Conservation (phyloP, 2,113 vertebrate species). For the Lepisosteus osseus region DNA sequence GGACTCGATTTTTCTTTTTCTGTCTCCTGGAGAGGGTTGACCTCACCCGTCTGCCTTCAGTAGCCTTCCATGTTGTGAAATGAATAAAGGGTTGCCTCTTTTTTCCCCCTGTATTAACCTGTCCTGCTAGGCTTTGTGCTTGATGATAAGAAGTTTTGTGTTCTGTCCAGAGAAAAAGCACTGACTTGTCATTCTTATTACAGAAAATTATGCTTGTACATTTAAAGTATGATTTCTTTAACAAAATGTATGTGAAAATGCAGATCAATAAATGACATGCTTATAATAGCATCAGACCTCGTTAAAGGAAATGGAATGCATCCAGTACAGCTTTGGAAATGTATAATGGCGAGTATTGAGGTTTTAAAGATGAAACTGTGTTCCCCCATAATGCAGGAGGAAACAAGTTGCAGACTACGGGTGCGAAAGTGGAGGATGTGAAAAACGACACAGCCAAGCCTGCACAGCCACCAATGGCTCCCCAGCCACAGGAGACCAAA, state of each 20-base stretch:
- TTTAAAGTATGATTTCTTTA: neutral
- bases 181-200: neutral
- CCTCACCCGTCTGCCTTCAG: too few species aligned
- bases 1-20: too few species aligned
- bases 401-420: slow-evolving; percentile 87
- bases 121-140: neutral
- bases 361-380: neutral
- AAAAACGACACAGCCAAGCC: slow-evolving; percentile 78
- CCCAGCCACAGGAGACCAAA: slow-evolving; percentile 72
- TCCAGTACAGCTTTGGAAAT: too few species aligned
- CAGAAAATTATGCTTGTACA: neutral
- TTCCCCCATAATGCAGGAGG: slow-evolving; percentile 68
- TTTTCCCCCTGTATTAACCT: neutral
- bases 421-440: slow-evolving; percentile 78
- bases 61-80: neutral
- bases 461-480: slow-evolving; percentile 48
- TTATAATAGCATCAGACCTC: too few species aligned
- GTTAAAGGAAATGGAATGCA: too few species aligned
- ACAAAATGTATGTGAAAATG: too few species aligned
- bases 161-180: neutral
- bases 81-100: neutral
- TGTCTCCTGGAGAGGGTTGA: too few species aligned
- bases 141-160: too few species aligned
- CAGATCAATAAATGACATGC: too few species aligned
- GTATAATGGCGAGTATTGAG: too few species aligned